Percentiles rank a stretch among this genome's conserved stretches.
These are phyloP conservation scores for Alviniconcha marisindica DNA, from an alignment of 1,140 invertebrate genomes.

Conservation along the genomic window DNA sequence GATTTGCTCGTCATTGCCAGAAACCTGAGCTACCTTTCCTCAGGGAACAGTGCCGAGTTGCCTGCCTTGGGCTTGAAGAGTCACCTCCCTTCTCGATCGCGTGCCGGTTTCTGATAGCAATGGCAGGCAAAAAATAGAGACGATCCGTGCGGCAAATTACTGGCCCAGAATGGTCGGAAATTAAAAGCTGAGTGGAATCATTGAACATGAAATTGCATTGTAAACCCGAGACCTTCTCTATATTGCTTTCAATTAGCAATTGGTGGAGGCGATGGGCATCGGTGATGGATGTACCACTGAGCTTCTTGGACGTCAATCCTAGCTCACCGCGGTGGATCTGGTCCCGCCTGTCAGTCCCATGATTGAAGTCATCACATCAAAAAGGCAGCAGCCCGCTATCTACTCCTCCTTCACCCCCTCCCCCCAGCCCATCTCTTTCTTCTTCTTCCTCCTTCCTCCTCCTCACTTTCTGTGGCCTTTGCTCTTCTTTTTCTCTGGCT, in stretches of 20 bases:
- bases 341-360: conserved; percentile 17
- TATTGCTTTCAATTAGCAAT: conserved; percentile 43
- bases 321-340: not conserved
- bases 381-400: conserved; percentile 24
- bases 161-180: conserved; percentile 37
- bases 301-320: conserved; percentile 5
- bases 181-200: conserved; percentile 44
- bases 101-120: conserved; percentile 18
- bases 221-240: conserved; percentile 40
- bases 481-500: too few relatives aligned
- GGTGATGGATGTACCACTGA: conserved; percentile 10
- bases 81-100: not conserved
- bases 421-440: not conserved
- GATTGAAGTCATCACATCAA: conserved; percentile 41
- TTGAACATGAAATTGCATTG: conserved; percentile 44
- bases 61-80: not conserved
- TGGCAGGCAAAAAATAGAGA: not conserved
- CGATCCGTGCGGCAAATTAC: conserved; percentile 39
- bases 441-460: not conserved
- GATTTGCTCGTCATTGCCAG: conserved; percentile 26
- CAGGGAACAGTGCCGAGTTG: conserved; percentile 15
- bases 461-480: not conserved
- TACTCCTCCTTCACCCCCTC: conserved; percentile 1
- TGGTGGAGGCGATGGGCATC: not conserved
- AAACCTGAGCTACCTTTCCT: conserved; percentile 14